Base-by-base conservation (phyloP, 2,888 invertebrate genomes). In the Himalopsyche tibetana region DNA sequence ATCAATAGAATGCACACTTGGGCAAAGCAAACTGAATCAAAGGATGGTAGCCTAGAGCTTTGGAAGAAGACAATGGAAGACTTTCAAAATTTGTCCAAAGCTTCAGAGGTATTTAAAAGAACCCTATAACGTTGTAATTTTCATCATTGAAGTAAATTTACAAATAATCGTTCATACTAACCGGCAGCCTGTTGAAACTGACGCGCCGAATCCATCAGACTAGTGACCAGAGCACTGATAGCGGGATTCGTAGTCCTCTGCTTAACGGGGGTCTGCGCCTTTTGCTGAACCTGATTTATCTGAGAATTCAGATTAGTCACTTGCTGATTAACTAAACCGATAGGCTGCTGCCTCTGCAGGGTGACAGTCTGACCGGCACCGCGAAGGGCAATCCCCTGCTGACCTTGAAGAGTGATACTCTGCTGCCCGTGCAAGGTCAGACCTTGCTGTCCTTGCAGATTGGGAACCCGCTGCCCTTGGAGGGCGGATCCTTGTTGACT, bases 161-260 rank as follows among this genome's bases (percentile, higher is more conserved):
- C 11, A 63, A 19, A 63, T 19, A 5, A 74, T 74, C 74, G 38
- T 55, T 55, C 3, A 28, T 28, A 86, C 92, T 84, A 89, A 92
- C 91, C 92, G 87, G 91, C 91, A 88, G 92, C 93, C 90, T 96
- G 96, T 91, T 96, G 95, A 91, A 96, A 96, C 90, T 96, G 96
- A 91, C 96, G 96, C 74, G 96, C 96, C 11, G 96, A 96, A 90
- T 96, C 96, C 96, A 96, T 96, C 63, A 97, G 94, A 90, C 96
- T 96, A 88, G 95, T 96, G 88, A 96, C 96, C 89, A 97, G 94
- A 82, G 96, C 96, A 90, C 95, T 96, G 89, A 96, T 96, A 86
- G 96, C 96, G 55, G 95, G 94, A 90, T 94, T 95, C 89, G 94
- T 94, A 74, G 93, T 93, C 88, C 93, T 89, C 83, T 80, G 91